Evolutionary conservation across 35 echinoderm and acorn worm species (phyloP).

Genomic region (Lytechinus variegatus): DNA sequence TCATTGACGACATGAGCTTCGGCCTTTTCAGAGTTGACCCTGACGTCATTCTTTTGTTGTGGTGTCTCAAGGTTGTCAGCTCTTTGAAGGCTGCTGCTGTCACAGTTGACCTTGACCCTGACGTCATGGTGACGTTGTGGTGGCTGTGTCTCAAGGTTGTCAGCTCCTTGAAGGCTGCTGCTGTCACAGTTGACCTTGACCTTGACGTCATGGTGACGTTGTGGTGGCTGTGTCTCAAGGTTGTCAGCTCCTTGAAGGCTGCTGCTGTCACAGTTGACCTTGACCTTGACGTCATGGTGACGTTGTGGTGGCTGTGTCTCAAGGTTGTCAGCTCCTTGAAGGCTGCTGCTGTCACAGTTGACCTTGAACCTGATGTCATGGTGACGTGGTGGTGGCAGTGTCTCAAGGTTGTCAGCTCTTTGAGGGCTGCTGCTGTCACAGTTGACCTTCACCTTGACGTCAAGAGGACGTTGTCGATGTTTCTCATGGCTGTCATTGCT

Average conservation of each 20-base stretch:
- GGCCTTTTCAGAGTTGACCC: constrained; percentile 14
- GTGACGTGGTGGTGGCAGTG: background rate
- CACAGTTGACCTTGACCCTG: too few relatives aligned
- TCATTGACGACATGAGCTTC: background rate
- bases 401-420: constrained; percentile 32
- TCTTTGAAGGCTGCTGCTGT: too few relatives aligned
- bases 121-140: too few relatives aligned
- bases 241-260: background rate
- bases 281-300: constrained; percentile 2
- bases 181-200: too few relatives aligned
- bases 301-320: background rate
- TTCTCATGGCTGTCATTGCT: constrained; percentile 34
- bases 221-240: constrained; percentile 6
- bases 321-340: background rate
- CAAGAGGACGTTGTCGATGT: background rate
- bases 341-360: background rate
- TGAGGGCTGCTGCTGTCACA: background rate
- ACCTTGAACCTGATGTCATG: constrained; percentile 21
- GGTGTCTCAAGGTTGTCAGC: too few relatives aligned
- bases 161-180: too few relatives aligned
- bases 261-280: background rate
- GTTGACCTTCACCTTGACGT: background rate
- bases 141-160: too few relatives aligned
- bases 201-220: too few relatives aligned
- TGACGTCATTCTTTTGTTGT: constrained; percentile 22